These are phyloP conservation scores for Sebastes diaconus DNA, from an alignment of 2,797 vertebrate species.

Conservation along the genomic window DNA sequence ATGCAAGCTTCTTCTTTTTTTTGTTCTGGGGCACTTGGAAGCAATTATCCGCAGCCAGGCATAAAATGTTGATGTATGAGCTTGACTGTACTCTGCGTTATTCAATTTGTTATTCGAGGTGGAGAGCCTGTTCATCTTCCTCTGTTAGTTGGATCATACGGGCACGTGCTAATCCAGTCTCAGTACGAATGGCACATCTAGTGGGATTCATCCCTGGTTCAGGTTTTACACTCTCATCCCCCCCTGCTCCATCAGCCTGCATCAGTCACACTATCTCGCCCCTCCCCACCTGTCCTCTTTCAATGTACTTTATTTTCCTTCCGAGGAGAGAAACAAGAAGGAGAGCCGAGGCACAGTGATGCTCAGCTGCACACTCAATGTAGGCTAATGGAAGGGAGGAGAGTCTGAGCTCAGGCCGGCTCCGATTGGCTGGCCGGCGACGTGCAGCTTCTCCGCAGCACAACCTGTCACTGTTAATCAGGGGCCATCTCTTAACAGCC, in stretches of 20 bases:
- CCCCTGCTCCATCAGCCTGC: background rate
- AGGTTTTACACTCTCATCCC: background rate
- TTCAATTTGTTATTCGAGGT: slow-evolving; percentile 12
- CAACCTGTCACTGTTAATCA: slow-evolving; percentile 98
- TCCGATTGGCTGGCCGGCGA: slow-evolving; percentile 82
- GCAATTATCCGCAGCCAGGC: slow-evolving; percentile 5
- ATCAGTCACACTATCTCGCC: background rate
- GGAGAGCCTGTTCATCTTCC: background rate
- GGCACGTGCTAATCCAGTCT: background rate
- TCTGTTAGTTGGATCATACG: background rate
- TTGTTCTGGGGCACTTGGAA: background rate
- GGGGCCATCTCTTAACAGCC: slow-evolving; percentile 93
- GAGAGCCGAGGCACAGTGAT: slow-evolving; percentile 75
- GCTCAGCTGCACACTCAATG: slow-evolving; percentile 89
- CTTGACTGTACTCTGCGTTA: background rate
- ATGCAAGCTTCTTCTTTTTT: background rate
- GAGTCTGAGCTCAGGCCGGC: slow-evolving; percentile 73
- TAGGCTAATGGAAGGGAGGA: slow-evolving; percentile 87
- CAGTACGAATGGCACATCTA: background rate
- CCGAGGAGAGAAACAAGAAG: slow-evolving; percentile 73
- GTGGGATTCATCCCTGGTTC: slow-evolving; percentile 6
- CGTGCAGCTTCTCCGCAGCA: slow-evolving; percentile 83
- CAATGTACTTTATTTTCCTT: slow-evolving; percentile 71
- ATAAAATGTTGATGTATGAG: slow-evolving; percentile 15
- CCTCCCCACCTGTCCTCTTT: background rate